These are phyloP conservation scores for Meganola albula DNA, from an alignment of 2,888 invertebrate genomes.

Conservation along the genomic window DNA sequence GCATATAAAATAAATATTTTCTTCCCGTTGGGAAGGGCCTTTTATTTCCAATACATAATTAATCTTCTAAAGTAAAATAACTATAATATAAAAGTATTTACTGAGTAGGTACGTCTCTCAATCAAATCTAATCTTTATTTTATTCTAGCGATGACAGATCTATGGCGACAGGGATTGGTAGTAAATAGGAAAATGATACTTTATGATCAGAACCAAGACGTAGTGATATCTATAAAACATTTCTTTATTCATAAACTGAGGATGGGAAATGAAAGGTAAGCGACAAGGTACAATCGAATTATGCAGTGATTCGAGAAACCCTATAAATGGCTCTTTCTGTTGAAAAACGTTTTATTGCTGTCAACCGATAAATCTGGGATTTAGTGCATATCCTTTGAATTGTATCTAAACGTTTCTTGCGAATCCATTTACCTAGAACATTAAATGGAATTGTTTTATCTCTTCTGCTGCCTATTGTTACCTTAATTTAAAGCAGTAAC, in stretches of 20 bases:
- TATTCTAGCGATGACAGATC: slow-evolving; percentile 21
- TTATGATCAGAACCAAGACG: slow-evolving; percentile 17
- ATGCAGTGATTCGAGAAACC: slow-evolving; percentile 12
- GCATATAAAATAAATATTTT: too few species aligned
- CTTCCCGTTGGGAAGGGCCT: too few species aligned
- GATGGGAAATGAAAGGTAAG: slow-evolving; percentile 13
- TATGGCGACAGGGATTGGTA: slow-evolving; percentile 18
- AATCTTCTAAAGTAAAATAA: too few species aligned
- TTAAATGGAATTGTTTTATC: too few species aligned
- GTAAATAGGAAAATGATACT: slow-evolving; percentile 20
- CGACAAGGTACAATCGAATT: slow-evolving; percentile 13
- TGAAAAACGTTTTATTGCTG: slow-evolving; percentile 14
- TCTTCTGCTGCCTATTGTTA: too few species aligned
- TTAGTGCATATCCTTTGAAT: slow-evolving; percentile 14
- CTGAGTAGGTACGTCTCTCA: slow-evolving; percentile 22
- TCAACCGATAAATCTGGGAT: slow-evolving; percentile 12
- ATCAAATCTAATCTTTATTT: slow-evolving; percentile 21
- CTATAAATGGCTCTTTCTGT: slow-evolving; percentile 5
- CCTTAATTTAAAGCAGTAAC: too few species aligned
- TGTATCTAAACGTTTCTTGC: slow-evolving; percentile 17
- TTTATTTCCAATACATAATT: too few species aligned
- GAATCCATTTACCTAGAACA: too few species aligned
- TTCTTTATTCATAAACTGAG: slow-evolving; percentile 14
- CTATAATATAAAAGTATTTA: too few species aligned
- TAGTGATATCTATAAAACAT: slow-evolving; percentile 19